Evolutionary conservation across 2,113 vertebrate species (phyloP).

Genomic region (Trogon surrucura): DNA sequence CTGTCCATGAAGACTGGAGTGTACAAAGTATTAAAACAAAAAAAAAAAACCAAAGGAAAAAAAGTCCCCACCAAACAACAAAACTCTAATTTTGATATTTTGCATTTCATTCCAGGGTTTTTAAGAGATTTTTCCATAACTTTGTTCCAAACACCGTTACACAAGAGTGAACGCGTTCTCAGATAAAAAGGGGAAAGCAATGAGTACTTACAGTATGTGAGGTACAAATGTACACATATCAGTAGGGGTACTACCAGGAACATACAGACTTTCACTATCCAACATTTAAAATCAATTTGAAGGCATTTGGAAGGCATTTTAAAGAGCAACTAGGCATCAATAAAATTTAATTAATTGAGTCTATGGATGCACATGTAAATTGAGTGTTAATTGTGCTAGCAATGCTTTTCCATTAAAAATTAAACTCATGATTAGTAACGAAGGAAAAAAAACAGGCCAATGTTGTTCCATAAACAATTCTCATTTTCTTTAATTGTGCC

Average conservation of each 20-base stretch:
- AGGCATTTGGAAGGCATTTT: constrained; percentile 82
- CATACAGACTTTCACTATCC: constrained; percentile 68
- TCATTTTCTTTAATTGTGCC: constrained; percentile 67
- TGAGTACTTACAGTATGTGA: background rate
- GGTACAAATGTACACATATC: constrained; percentile 38
- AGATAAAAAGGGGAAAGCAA: background rate
- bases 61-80: background rate
- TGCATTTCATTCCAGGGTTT: background rate
- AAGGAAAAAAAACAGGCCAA: constrained; percentile 45
- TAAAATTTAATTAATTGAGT: constrained; percentile 86
- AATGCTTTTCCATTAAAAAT: constrained; percentile 84
- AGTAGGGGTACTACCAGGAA: constrained; percentile 36
- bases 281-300: constrained; percentile 81
- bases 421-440: constrained; percentile 79
- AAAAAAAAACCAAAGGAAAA: too few species aligned
- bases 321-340: constrained; percentile 82
- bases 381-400: constrained; percentile 83
- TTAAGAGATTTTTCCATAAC: background rate
- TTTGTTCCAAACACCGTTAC: background rate
- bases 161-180: background rate
- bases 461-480: constrained; percentile 70
- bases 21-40: background rate
- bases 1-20: background rate
- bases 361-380: constrained; percentile 83
- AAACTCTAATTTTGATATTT: background rate